Evolutionary conservation across 2,113 vertebrate species (phyloP), one percentile per base, ranked within the genome.

Genomic region (Riparia riparia): DNA sequence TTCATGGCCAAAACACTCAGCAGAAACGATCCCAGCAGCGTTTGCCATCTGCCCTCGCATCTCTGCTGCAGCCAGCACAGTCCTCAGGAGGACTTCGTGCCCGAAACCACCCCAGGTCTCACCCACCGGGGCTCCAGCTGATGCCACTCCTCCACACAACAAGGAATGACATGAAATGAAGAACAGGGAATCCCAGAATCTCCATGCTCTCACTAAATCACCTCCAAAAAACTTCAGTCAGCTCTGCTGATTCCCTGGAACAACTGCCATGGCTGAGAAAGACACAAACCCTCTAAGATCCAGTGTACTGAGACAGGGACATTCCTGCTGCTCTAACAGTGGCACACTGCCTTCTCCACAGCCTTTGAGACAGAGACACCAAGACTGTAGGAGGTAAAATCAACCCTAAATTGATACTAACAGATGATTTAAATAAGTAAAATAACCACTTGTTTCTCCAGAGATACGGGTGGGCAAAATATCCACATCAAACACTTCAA

Each of bases 141-240:
- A 25, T 24, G 51, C 17, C 8, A 6, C 34, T 63, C 34, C 37
- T 68, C 60, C 32, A 57, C 21, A 39, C 41, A 49, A 47, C 51
- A 57, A 22, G 14, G n/a, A 78, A 37, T 6, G 7, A 45, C 0
- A 0, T 3, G 13, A 83, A 69, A 44, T 4, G 22, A 34, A 82
- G 45, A 65, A 71, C 63, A 79, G 19, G 20, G 45, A 57, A 77
- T 18, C 45, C 31, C 50, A 92, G 0, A 7, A 21, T 47, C 37
- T 47, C 57, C 4, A 3, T 17, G 28, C 20, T 71, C 65, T 51
- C 45, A 20, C 29, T 18, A 53, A 61, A 39, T 47, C 32, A 49
- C 6, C 19, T 47, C 54, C 32, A 47, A 31, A 81, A 63, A 10
- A n/a, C 32, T 85, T 66, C 29, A 47, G 7, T 12, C 7, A 7